Evolutionary conservation across 1,140 invertebrate species (phyloP).

Genomic region (Ridgeia piscesae): DNA sequence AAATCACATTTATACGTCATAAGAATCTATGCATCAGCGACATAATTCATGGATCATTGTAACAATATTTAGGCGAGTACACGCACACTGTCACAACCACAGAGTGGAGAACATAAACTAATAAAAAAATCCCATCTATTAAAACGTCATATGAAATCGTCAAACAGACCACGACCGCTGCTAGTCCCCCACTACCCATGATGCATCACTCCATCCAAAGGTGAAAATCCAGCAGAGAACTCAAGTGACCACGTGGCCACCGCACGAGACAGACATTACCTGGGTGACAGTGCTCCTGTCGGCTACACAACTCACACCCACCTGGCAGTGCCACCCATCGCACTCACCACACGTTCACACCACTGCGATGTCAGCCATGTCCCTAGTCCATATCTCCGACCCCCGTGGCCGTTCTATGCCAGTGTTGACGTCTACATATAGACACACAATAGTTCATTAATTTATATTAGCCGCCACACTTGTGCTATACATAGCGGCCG

Average conservation of each 20-base stretch:
- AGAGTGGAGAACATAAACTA: too few relatives aligned
- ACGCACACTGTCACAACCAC: too few relatives aligned
- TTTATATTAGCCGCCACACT: neutral
- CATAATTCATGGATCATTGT: too few relatives aligned
- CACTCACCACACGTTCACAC: neutral
- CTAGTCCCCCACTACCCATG: too few relatives aligned
- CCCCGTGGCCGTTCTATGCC: neutral
- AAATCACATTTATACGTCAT: too few relatives aligned
- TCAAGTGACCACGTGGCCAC: neutral
- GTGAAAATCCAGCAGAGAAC: neutral
- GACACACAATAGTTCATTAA: neutral
- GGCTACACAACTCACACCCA: neutral
- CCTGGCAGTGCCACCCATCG: neutral
- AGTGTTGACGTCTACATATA: conserved; percentile 5
- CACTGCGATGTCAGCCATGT: neutral
- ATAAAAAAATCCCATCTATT: too few relatives aligned
- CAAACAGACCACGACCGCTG: too few relatives aligned
- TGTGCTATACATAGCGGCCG: neutral
- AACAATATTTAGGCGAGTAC: too few relatives aligned
- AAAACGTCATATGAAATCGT: too few relatives aligned
- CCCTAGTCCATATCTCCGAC: neutral
- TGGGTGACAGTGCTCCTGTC: neutral
- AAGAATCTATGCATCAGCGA: too few relatives aligned
- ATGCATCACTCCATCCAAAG: too few relatives aligned
- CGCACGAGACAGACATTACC: neutral